Evolutionary conservation across 2,113 vertebrate genomes (phyloP).

Genomic region (Campylomormyrus tamandua): DNA sequence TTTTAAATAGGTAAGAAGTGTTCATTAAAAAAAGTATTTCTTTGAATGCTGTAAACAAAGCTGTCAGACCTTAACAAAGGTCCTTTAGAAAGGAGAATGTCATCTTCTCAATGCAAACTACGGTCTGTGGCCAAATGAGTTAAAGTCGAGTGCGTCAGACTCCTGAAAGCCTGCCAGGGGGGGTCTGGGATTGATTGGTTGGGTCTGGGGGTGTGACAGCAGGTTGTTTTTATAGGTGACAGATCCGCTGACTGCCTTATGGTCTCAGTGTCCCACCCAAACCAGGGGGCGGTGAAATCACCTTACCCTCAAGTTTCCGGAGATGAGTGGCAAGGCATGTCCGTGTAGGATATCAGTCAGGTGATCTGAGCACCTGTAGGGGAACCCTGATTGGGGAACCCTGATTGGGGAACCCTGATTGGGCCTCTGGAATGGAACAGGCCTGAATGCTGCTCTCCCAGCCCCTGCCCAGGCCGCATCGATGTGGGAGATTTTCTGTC

Average conservation of each 20-base stretch:
- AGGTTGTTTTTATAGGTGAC: neutral
- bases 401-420: neutral
- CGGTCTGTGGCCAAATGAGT: neutral
- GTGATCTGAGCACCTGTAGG: neutral
- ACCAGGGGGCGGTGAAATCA: neutral
- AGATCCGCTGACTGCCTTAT: neutral
- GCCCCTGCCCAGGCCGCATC: neutral
- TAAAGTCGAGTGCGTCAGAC: neutral
- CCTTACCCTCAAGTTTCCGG: neutral
- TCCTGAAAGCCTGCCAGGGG: neutral
- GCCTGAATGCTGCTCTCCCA: neutral
- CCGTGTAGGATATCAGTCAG: neutral
- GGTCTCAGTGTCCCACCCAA: neutral
- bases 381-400: neutral
- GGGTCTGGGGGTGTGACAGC: neutral
- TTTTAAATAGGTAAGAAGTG: neutral
- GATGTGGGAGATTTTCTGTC: neutral
- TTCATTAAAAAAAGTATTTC: neutral
- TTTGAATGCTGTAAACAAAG: neutral
- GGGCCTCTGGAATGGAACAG: neutral
- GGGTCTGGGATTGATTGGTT: neutral
- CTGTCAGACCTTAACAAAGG: neutral
- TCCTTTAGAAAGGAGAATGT: neutral
- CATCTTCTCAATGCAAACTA: neutral
- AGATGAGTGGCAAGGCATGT: neutral